A percentile compares a stretch with the other conserved stretches of the same genome.
phyloP scores from a whole-genome alignment of 2,888 invertebrate species.

The Plagodis dolabraria region DNA sequence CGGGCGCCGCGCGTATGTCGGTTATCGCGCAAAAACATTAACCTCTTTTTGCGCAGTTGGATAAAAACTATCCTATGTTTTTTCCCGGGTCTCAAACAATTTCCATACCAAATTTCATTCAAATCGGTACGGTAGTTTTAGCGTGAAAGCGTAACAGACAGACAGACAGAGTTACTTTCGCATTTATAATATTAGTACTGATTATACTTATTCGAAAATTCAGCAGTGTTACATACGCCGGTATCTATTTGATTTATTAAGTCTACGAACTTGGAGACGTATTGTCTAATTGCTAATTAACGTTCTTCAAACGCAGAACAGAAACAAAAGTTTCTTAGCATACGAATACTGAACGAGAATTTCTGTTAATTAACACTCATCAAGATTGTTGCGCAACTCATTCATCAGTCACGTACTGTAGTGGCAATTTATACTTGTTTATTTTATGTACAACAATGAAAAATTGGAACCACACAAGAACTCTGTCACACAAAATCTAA shows the following conservation, averaged over 20 bases:
- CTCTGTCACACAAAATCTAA: neutral
- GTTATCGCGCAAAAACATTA: too few species aligned
- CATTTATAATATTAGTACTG: too few species aligned
- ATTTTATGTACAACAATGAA: constrained; percentile 2
- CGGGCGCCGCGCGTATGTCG: too few species aligned
- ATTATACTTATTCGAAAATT: too few species aligned
- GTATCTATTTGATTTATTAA: constrained; percentile 29
- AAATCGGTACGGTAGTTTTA: too few species aligned
- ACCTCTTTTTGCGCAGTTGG: too few species aligned
- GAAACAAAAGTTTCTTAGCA: constrained; percentile 32
- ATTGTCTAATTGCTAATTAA: constrained; percentile 28
- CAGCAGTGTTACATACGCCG: neutral
- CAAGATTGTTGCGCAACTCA: constrained; percentile 27
- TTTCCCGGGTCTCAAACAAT: too few species aligned
- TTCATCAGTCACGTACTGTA: constrained; percentile 19
- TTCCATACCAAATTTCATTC: too few species aligned
- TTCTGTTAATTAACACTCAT: constrained; percentile 33
- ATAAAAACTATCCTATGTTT: too few species aligned
- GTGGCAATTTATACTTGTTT: constrained; percentile 5
- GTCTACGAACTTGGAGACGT: constrained; percentile 21
- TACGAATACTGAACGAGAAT: constrained; percentile 19
- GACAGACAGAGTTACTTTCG: too few species aligned
- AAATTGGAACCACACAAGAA: neutral
- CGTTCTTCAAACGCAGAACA: constrained; percentile 21
- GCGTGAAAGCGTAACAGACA: too few species aligned